Percentiles rank a stretch among this genome's conserved stretches.
Evolutionary conservation across 2,888 invertebrate genomes (phyloP).

Genomic region (Lepeophtheirus nordmannii): DNA sequence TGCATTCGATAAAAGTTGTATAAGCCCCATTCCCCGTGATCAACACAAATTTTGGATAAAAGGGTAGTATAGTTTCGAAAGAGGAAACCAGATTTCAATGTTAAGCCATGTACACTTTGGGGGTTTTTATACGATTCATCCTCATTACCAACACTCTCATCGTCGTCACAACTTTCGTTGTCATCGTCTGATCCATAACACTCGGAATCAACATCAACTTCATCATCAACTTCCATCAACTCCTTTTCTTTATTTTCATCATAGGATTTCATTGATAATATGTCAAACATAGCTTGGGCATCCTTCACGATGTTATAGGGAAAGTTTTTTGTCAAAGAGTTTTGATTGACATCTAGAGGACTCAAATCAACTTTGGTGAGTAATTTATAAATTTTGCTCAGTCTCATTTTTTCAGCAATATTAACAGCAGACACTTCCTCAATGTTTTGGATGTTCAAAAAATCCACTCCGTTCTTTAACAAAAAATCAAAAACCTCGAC

Average conservation of each 20-base stretch:
- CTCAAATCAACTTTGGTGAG: not conserved
- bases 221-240: not conserved
- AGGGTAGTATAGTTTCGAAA: conserved; percentile 36
- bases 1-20: conserved; percentile 43
- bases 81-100: conserved; percentile 33
- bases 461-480: not conserved
- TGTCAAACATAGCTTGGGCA: conserved; percentile 9
- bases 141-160: not conserved
- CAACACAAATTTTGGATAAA: conserved; percentile 38
- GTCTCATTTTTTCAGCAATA: conserved; percentile 1
- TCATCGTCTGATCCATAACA: too few species aligned
- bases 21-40: conserved; percentile 36
- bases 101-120: conserved; percentile 27
- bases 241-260: not conserved
- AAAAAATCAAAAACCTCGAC: not conserved
- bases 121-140: not conserved
- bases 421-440: not conserved
- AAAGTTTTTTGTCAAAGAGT: not conserved
- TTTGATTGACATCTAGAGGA: not conserved
- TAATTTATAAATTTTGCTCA: not conserved
- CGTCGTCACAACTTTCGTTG: not conserved
- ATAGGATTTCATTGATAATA: not conserved
- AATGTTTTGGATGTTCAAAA: not conserved
- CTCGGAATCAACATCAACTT: not conserved
- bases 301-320: not conserved